Percentiles rank a stretch among this genome's conserved stretches.
Evolutionary conservation across 2,797 vertebrate species (phyloP).

Genomic region (Somateria mollissima): DNA sequence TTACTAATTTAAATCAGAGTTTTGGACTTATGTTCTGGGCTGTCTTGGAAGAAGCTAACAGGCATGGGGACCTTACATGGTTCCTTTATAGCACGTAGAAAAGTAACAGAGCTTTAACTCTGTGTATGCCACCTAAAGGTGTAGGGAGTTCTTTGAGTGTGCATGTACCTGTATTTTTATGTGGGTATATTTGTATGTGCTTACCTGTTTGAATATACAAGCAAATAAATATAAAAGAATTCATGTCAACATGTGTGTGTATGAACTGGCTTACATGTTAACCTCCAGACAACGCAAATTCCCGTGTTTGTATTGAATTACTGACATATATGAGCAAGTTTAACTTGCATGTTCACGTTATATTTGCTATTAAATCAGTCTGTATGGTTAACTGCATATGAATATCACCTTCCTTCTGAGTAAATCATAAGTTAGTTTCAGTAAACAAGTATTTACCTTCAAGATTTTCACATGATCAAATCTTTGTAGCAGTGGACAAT

Average conservation of each 20-base stretch:
- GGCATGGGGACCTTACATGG: background rate
- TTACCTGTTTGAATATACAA: background rate
- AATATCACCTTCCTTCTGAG: background rate
- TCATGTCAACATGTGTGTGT: background rate
- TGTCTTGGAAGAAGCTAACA: background rate
- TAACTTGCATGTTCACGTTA: background rate
- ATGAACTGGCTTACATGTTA: background rate
- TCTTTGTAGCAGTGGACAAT: background rate
- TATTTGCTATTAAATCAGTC: background rate
- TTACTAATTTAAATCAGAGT: background rate
- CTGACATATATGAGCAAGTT: background rate
- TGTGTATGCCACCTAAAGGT: background rate
- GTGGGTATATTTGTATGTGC: background rate
- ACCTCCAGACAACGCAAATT: background rate
- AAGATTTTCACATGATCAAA: background rate
- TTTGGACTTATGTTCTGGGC: background rate
- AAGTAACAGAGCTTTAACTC: fast-evolving
- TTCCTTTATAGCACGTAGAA: background rate
- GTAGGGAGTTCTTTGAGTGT: background rate
- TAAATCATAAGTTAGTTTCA: background rate
- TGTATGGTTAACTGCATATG: background rate
- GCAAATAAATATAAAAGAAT: background rate
- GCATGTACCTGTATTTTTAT: background rate
- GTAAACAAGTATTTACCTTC: background rate
- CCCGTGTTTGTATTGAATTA: background rate